Evolutionary conservation across 2,113 vertebrate species (phyloP), one percentile per base, ranked within the genome.

Genomic region (Pluvialis apricaria): DNA sequence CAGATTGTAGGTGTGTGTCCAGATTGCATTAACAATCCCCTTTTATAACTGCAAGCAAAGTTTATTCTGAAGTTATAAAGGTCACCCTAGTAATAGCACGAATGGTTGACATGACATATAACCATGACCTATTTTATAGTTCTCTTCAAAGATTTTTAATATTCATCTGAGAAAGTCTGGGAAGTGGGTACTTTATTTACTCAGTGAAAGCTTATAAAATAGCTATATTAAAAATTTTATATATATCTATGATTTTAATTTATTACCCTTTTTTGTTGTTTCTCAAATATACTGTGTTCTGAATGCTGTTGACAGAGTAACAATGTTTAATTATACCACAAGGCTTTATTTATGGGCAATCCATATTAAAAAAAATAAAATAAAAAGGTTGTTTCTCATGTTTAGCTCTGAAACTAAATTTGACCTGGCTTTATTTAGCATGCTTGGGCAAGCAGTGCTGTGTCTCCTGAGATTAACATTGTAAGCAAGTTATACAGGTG

Each of bases 401-500:
- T 94, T 76, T 73, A 78, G 78, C 44, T 96, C 84, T 95, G 87
- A 84, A 97, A 93, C 75, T 94, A 80, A 92, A 92, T 95, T 94
- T 96, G 52, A 93, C 93, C 96, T 77, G 90, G 52, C 57, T 97
- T 92, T 89, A 85, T 92, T 97, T 86, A 94, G 73, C 79, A 83
- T 90, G 93, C 91, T 82, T 72, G 68, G 72, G 82, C 91, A 96
- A 92, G 92, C 91, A 96, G 64, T 5, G 1, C 54, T 65, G 66
- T 80, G 69, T 96, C 97, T 97, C 96, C 79, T 92, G 98, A 97
- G 96, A 97, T 98, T 98, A 98, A 97, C 77, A 36, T 77, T 96
- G 78, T 96, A 97, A 98, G 94, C 90, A 98, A 97, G 94, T 97
- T 97, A 96, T 97, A 93, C 96, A 98, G 98, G 97, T 98, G 96